Conservation (phyloP, 1,140 invertebrate species). For the Listronotus oregonensis region DNA sequence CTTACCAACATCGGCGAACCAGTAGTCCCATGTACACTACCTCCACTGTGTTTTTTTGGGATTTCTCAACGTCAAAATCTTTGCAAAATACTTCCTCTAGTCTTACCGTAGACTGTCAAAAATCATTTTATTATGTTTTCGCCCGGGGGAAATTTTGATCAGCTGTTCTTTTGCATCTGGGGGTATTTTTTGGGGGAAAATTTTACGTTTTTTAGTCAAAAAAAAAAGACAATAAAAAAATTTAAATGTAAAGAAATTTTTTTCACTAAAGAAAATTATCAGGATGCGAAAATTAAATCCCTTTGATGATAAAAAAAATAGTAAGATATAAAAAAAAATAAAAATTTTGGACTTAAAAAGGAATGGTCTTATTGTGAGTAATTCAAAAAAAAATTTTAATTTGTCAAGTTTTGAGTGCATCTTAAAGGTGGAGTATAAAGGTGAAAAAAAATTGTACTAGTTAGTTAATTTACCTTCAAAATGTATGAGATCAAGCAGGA, state of each 20-base stretch:
- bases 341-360: too few relatives aligned
- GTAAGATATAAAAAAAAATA: too few relatives aligned
- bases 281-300: too few relatives aligned
- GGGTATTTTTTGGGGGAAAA: conserved; percentile 42
- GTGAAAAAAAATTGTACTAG: too few relatives aligned
- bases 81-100: conserved; percentile 76
- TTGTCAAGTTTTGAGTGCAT: too few relatives aligned
- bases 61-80: conserved; percentile 77
- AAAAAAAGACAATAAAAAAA: conserved; percentile 22
- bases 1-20: conserved; percentile 55
- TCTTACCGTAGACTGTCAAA: conserved; percentile 78
- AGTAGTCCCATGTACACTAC: conserved; percentile 58
- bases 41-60: conserved; percentile 78
- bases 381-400: too few relatives aligned
- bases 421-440: too few relatives aligned
- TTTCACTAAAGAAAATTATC: too few relatives aligned
- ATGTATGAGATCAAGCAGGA: conserved; percentile 82
- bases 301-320: too few relatives aligned
- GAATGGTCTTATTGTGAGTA: too few relatives aligned
- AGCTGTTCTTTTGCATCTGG: conserved; percentile 73
- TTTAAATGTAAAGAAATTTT: conserved; percentile 3
- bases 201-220: conserved; percentile 47
- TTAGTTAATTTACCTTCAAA: conserved; percentile 72
- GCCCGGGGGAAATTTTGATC: conserved; percentile 82
- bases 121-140: conserved; percentile 83